These are phyloP conservation scores for Mallotus villosus DNA, from an alignment of 2,797 vertebrate species.

Conservation along the genomic window DNA sequence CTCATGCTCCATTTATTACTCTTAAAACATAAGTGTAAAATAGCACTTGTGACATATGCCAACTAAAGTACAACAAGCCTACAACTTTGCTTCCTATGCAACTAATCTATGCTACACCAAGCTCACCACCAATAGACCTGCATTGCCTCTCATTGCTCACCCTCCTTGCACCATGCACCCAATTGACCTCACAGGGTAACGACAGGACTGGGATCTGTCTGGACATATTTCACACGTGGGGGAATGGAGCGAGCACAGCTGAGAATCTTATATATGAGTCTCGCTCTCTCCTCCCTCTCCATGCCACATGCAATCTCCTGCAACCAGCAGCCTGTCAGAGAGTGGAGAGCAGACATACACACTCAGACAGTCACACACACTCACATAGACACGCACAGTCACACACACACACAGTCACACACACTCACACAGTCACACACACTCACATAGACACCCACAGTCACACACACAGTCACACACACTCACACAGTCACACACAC, in stretches of 20 bases:
- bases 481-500: background rate
- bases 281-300: background rate
- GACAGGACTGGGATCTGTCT: constrained; percentile 14
- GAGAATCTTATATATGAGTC: constrained; percentile 27
- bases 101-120: too few relatives aligned
- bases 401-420: too few relatives aligned
- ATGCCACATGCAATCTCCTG: constrained; percentile 4
- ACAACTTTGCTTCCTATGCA: too few relatives aligned
- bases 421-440: too few relatives aligned
- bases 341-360: background rate
- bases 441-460: too few relatives aligned
- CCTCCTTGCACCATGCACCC: background rate
- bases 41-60: background rate
- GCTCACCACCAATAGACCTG: too few relatives aligned
- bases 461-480: too few relatives aligned
- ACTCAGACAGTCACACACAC: too few relatives aligned
- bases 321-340: constrained; percentile 1
- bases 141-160: background rate
- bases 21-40: background rate
- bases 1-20: background rate
- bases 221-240: constrained; percentile 25
- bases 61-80: background rate
- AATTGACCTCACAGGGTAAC: constrained; percentile 21
- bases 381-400: too few relatives aligned
- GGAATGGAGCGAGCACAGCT: constrained; percentile 10